Conservation (phyloP, 2,113 vertebrate genomes). For the Neofelis nebulosa region DNA sequence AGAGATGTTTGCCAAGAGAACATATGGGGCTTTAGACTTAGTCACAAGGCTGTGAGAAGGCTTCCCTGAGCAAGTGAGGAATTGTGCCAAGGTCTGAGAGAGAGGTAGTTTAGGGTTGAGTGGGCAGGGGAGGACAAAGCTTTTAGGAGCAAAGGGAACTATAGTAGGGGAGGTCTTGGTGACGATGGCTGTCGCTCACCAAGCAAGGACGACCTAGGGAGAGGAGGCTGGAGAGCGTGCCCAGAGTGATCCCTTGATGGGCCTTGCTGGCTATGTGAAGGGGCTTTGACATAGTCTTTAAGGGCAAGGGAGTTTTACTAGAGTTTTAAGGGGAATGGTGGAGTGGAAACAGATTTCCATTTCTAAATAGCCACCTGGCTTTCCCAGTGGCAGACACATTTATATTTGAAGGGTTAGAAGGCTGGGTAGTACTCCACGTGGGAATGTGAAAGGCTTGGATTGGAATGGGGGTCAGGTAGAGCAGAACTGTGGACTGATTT, state of each 20-base stretch:
- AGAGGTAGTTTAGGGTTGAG: background rate
- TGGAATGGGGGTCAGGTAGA: background rate
- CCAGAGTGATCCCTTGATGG: background rate
- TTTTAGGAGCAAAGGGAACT: slow-evolving; percentile 26
- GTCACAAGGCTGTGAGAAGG: background rate
- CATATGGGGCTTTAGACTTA: background rate
- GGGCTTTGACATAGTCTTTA: background rate
- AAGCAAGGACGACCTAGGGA: background rate
- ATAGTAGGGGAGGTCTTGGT: background rate
- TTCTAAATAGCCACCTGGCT: background rate
- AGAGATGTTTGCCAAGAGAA: background rate
- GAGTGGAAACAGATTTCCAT: background rate
- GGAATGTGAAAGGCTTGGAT: background rate
- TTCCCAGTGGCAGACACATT: background rate
- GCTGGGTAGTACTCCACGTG: background rate
- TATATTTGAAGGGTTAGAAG: background rate
- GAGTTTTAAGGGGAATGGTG: background rate
- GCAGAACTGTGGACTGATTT: background rate
- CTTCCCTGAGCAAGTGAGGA: background rate
- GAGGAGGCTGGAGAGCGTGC: background rate
- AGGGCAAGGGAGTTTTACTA: background rate
- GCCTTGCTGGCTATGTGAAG: background rate
- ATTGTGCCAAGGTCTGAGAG: background rate
- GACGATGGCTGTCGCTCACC: background rate
- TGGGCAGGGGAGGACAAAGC: background rate